Percentiles rank a stretch among this genome's conserved stretches.
Conservation (phyloP, 1,140 invertebrate species). For the Magallana angulata region DNA sequence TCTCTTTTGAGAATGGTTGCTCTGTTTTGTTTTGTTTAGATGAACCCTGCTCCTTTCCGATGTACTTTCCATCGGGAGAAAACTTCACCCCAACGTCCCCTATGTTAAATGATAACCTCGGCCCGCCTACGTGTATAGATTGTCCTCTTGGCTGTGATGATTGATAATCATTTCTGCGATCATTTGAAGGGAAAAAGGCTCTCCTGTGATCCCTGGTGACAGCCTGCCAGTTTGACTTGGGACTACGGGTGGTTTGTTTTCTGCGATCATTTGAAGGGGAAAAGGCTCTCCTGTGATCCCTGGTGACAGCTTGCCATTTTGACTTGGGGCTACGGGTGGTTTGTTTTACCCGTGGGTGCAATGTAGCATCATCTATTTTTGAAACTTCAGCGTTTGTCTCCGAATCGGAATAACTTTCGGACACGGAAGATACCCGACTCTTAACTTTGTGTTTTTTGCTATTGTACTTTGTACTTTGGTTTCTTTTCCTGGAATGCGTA, state of each 20-base stretch:
- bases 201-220: background rate
- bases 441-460: background rate
- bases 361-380: background rate
- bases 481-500: background rate
- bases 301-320: background rate
- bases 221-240: background rate
- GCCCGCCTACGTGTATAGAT: background rate
- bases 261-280: background rate
- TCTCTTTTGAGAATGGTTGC: too few species aligned
- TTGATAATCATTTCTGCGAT: background rate
- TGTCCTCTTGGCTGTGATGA: background rate
- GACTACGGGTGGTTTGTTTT: background rate
- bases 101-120: background rate
- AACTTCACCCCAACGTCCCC: background rate
- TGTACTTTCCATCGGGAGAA: background rate
- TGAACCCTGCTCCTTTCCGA: too few species aligned
- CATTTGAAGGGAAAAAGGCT: background rate
- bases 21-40: too few species aligned
- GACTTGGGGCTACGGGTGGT: background rate
- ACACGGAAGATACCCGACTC: background rate
- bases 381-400: background rate
- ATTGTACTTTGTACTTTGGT: background rate
- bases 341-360: background rate
- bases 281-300: background rate
- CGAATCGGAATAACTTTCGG: background rate